Conservation (phyloP, 2,113 vertebrate species). For the Pelodiscus sinensis region DNA sequence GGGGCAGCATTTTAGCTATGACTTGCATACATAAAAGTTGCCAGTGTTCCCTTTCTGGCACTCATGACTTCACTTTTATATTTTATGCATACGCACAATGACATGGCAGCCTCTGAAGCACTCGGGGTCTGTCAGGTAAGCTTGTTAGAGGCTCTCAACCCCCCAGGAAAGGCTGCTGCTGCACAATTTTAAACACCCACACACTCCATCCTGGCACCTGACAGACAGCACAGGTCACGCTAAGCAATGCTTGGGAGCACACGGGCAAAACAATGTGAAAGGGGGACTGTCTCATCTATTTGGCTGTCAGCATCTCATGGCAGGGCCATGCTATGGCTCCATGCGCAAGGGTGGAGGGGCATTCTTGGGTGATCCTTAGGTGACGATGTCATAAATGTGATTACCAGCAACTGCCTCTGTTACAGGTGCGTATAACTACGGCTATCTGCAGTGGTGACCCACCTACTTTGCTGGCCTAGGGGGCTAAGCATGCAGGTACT, state of each 20-base stretch:
- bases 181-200: neutral
- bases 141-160: neutral
- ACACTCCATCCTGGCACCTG: neutral
- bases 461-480: neutral
- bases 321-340: neutral
- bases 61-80: neutral
- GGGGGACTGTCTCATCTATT: neutral
- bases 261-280: neutral
- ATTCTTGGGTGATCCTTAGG: neutral
- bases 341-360: neutral
- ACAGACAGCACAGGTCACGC: neutral
- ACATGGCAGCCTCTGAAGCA: neutral
- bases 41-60: neutral
- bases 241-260: neutral
- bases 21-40: conserved; percentile 36
- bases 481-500: neutral
- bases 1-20: neutral
- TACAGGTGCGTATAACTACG: neutral
- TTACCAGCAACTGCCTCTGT: neutral
- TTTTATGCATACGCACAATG: neutral
- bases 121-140: neutral
- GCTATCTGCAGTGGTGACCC: neutral
- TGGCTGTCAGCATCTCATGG: neutral
- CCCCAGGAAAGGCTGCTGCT: neutral
- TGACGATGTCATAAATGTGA: neutral